phyloP scores from a whole-genome alignment of 2,888 invertebrate species.

The Trichacis sp. region DNA sequence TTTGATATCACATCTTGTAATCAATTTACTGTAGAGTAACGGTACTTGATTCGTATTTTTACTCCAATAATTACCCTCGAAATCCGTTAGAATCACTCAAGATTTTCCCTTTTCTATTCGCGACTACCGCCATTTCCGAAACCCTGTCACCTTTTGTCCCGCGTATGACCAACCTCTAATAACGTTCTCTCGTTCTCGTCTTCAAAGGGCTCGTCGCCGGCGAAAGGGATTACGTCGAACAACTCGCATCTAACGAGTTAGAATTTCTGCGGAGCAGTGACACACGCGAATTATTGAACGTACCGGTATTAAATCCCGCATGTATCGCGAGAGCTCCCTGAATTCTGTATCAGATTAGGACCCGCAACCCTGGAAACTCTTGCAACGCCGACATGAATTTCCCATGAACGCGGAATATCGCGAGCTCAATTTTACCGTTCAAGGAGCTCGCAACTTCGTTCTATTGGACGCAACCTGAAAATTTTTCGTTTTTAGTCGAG shows the following conservation, averaged over 20 bases:
- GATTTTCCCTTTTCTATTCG: no score
- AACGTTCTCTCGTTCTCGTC: conserved; percentile 40
- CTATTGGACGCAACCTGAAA: no score
- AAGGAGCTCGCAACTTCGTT: no score
- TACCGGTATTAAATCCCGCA: conserved; percentile 58
- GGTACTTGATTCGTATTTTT: no score
- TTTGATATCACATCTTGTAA: no score
- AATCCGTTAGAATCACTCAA: no score
- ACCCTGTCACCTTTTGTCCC: neutral
- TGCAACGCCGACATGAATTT: no score
- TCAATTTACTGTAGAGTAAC: no score
- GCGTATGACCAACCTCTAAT: conserved; percentile 4
- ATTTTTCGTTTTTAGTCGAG: no score
- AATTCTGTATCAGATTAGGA: conserved; percentile 45
- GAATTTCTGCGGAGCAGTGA: conserved; percentile 55
- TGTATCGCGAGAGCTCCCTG: conserved; percentile 38
- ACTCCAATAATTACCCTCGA: no score
- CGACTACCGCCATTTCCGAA: neutral
- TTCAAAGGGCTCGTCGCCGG: conserved; percentile 40
- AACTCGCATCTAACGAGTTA: conserved; percentile 57
- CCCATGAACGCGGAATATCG: no score
- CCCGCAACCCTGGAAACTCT: neutral
- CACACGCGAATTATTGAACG: conserved; percentile 57
- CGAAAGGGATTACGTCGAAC: conserved; percentile 51
- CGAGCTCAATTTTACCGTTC: no score